Evolutionary conservation across 2,888 invertebrate species (phyloP).

Genomic region (Xanthorhoe spadicearia): DNA sequence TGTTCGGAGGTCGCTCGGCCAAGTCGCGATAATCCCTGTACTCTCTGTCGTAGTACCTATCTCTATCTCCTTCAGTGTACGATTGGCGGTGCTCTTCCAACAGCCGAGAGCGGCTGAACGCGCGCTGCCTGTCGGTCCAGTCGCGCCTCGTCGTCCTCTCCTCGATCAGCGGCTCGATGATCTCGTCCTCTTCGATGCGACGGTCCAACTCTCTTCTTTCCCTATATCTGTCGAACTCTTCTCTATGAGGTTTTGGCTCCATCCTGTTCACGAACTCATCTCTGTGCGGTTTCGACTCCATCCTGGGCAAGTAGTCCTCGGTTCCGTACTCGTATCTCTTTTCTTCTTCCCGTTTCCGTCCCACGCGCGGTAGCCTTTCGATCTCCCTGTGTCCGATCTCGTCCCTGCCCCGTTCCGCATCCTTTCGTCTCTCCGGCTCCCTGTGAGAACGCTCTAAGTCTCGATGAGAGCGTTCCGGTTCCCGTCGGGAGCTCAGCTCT

Average conservation of each 20-base stretch:
- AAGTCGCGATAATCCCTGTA: slow-evolving; percentile 76
- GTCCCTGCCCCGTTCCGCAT: slow-evolving; percentile 68
- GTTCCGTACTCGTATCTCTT: slow-evolving; percentile 78
- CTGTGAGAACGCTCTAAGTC: slow-evolving; percentile 68
- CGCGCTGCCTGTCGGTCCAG: slow-evolving; percentile 76
- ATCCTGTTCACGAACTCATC: slow-evolving; percentile 74
- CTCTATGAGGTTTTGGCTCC: slow-evolving; percentile 45
- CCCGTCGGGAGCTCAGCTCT: slow-evolving; percentile 74
- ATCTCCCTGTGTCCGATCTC: slow-evolving; percentile 70
- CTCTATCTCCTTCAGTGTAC: slow-evolving; percentile 73
- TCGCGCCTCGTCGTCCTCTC: slow-evolving; percentile 66
- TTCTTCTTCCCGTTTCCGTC: slow-evolving; percentile 73
- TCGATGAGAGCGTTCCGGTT: slow-evolving; percentile 77
- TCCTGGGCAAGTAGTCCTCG: slow-evolving; percentile 73
- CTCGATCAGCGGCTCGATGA: slow-evolving; percentile 77
- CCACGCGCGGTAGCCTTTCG: slow-evolving; percentile 76
- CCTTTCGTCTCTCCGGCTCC: slow-evolving; percentile 70
- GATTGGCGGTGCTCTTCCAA: slow-evolving; percentile 78
- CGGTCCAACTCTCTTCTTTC: slow-evolving; percentile 75
- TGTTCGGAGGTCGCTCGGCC: slow-evolving; percentile 73
- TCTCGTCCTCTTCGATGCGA: slow-evolving; percentile 78
- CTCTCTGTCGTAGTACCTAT: slow-evolving; percentile 76
- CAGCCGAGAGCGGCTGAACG: slow-evolving; percentile 78
- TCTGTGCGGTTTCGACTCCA: slow-evolving; percentile 20
- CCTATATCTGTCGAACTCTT: slow-evolving; percentile 74